Conservation (phyloP, 2,888 invertebrate genomes). For the Drosophila anomalipes region DNA sequence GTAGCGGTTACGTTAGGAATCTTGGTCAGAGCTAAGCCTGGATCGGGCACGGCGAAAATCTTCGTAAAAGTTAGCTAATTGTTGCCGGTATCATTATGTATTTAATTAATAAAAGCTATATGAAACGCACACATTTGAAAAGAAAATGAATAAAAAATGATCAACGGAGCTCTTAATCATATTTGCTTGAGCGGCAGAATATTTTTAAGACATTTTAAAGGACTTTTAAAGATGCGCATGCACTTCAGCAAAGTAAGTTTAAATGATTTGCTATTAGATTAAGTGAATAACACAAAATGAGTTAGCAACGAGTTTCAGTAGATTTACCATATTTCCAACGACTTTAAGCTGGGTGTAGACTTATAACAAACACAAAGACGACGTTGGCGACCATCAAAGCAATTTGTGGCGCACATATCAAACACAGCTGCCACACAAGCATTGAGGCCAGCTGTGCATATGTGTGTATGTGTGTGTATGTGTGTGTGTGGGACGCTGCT, state of each 20-base stretch:
- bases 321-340: not conserved
- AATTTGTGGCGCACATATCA: conserved; percentile 60
- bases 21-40: not conserved
- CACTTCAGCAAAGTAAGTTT: not conserved
- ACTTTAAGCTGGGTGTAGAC: not conserved
- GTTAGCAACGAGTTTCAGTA: not conserved
- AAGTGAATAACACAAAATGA: not conserved
- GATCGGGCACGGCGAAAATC: not conserved
- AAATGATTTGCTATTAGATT: not conserved
- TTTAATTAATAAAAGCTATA: not conserved
- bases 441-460: conserved; percentile 21
- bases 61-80: conserved; percentile 5
- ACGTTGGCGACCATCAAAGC: conserved; percentile 51
- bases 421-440: conserved; percentile 53
- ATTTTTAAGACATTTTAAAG: not conserved
- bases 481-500: not conserved
- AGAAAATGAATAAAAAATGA: not conserved
- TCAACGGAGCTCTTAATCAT: not conserved
- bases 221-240: not conserved
- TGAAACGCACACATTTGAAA: not conserved
- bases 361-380: conserved; percentile 16
- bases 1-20: not conserved
- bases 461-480: not conserved
- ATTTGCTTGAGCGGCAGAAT: not conserved
- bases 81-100: not conserved